A percentile compares a stretch with the other conserved stretches of the same genome.
phyloP scores from a whole-genome alignment of 1,140 invertebrate species.

The Hestina assimilis region DNA sequence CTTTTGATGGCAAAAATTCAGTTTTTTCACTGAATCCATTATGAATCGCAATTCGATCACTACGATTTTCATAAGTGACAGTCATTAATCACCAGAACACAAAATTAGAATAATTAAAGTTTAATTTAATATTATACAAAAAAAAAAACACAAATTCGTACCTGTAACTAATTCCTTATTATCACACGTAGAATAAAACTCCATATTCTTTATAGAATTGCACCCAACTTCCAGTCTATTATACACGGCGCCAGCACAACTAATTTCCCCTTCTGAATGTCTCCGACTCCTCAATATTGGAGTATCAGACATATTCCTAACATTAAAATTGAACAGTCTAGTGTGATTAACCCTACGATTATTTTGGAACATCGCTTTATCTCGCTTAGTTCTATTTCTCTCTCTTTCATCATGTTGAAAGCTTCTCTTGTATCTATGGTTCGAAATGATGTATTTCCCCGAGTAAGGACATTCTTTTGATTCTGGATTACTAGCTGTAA shows the following conservation, averaged over 20 bases:
- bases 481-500: conserved; percentile 85
- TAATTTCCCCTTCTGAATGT: conserved; percentile 48
- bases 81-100: no score
- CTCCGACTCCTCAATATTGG: conserved; percentile 54
- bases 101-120: no score
- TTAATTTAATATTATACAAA: no score
- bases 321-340: conserved; percentile 72
- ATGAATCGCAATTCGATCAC: no score
- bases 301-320: conserved; percentile 64
- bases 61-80: no score
- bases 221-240: conserved; percentile 85
- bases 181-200: conserved; percentile 86
- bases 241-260: conserved; percentile 70
- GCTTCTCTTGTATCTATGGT: conserved; percentile 69
- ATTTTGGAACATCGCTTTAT: conserved; percentile 52
- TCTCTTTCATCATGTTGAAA: conserved; percentile 38
- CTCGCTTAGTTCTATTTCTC: conserved; percentile 42
- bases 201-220: conserved; percentile 84
- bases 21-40: no score
- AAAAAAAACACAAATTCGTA: conserved; percentile 29
- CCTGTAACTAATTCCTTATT: conserved; percentile 79
- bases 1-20: no score
- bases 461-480: conserved; percentile 85
- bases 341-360: conserved; percentile 63
- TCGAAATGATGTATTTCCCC: conserved; percentile 85